Evolutionary conservation across 2,797 vertebrate species (phyloP).

Genomic region (Chelon auratus): DNA sequence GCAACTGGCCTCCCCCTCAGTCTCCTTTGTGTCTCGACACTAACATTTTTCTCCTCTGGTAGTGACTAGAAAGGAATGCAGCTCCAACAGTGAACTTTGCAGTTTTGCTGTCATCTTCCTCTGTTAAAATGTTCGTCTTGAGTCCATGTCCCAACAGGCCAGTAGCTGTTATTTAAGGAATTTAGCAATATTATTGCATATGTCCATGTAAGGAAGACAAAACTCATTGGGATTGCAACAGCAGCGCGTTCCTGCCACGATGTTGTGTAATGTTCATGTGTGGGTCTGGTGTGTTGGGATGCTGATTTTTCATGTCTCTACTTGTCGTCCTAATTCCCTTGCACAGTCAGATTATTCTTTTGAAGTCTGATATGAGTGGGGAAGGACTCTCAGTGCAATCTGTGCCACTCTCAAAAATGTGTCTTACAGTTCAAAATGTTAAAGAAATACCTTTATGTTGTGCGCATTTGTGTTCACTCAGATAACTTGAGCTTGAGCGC

Average conservation of each 20-base stretch:
- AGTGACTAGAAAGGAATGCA: slow-evolving; percentile 55
- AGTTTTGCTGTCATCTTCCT: slow-evolving; percentile 36
- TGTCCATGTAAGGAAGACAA: slow-evolving; percentile 44
- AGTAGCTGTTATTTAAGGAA: slow-evolving; percentile 46
- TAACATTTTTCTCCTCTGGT: slow-evolving; percentile 13
- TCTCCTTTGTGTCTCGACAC: slow-evolving; percentile 58
- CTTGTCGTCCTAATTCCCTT: slow-evolving; percentile 48
- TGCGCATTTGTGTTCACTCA: not conserved
- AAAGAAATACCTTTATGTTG: too few species aligned
- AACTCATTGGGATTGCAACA: slow-evolving; percentile 44
- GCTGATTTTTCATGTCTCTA: slow-evolving; percentile 54
- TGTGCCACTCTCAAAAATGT: not conserved
- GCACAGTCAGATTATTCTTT: slow-evolving; percentile 17
- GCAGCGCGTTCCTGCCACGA: not conserved
- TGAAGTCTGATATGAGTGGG: slow-evolving; percentile 34
- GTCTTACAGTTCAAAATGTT: not conserved
- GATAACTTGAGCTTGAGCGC: not conserved
- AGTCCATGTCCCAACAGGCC: slow-evolving; percentile 38
- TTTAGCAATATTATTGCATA: slow-evolving; percentile 35
- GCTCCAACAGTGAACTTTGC: slow-evolving; percentile 30
- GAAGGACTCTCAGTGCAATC: not conserved
- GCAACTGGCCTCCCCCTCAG: slow-evolving; percentile 38
- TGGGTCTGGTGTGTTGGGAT: slow-evolving; percentile 25
- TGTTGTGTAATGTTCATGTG: slow-evolving; percentile 63
- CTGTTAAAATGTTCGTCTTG: slow-evolving; percentile 24